Evolutionary conservation across 2,113 vertebrate species (phyloP), one percentile per base, ranked within the genome.

Genomic region (Hyperopisus bebe): DNA sequence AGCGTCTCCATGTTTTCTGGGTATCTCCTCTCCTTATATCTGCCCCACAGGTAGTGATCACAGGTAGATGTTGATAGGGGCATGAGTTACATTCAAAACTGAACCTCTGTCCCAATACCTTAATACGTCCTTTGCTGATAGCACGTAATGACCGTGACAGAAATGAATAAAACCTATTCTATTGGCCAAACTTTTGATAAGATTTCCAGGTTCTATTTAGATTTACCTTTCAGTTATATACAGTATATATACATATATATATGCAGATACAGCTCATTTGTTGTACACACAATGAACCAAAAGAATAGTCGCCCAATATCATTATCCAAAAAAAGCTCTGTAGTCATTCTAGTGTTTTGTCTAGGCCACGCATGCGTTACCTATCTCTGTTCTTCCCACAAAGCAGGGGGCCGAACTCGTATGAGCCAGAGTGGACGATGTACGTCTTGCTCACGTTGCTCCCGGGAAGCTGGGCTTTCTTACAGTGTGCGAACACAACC

Each of bases 321-420:
- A 53, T 53, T 53, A 53, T 27, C 27, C 50, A 86, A 47, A 46
- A 24, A 0, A 24, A 82, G 44, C 39, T 35, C 15, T 8, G 15
- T 1, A 31, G 13, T 53, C 31, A 10, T 86, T 27, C 84, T 87
- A 6, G 27, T 39, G 5, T 53, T 3, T 84, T 47, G 80, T 44
- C 17, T n/a, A 84, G 39, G 42, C 42, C 21, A 47, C 47, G 44
- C 27, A 55, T 21, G 19, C 27, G 3, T 87, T 95, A 98, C 98
- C 96, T 95, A 47, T 98, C 97, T 94, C 97, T 97, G 84, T 95
- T 96, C 92, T 97, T 98, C 83, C 97, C 96, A 92, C 97, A 99
- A 11, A 98, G 95, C 91, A 99, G 94, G 0, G 98, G 97, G 17
- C 98, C 98, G 1, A 98, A 99, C 90, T 97, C 95, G 94, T 97